A percentile compares a stretch with the other conserved stretches of the same genome.
Evolutionary conservation across 2,888 invertebrate genomes (phyloP).

Genomic region (Gnatocerus cornutus): DNA sequence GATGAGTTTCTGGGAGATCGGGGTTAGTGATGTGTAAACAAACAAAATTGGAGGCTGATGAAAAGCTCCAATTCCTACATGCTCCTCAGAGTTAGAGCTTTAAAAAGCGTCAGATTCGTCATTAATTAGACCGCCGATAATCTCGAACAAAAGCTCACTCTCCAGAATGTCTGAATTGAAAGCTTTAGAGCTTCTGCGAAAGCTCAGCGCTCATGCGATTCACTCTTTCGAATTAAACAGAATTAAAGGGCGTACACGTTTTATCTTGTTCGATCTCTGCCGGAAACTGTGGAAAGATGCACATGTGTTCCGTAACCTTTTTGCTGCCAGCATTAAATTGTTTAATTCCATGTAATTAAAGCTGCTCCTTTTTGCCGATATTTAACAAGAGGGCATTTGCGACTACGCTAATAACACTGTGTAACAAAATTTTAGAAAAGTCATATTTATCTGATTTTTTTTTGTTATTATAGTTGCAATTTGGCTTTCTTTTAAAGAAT

Average conservation of each 20-base stretch:
- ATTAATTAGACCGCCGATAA: slow-evolving; percentile 51
- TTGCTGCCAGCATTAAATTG: background rate
- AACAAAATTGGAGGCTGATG: slow-evolving; percentile 29
- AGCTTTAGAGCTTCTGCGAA: slow-evolving; percentile 58
- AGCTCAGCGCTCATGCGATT: slow-evolving; percentile 54
- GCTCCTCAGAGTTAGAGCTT: slow-evolving; percentile 40
- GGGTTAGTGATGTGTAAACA: slow-evolving; percentile 30
- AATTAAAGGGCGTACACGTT: slow-evolving; percentile 57
- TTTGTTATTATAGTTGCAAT: no score
- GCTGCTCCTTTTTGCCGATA: background rate
- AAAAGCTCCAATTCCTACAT: slow-evolving; percentile 53
- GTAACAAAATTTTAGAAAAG: no score
- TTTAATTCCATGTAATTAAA: slow-evolving; percentile 17
- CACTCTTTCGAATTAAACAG: slow-evolving; percentile 60
- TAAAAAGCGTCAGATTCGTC: slow-evolving; percentile 53
- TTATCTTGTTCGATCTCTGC: slow-evolving; percentile 52
- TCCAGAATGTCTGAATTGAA: slow-evolving; percentile 58
- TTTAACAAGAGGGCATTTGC: no score
- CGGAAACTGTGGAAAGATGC: slow-evolving; percentile 24
- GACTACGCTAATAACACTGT: no score
- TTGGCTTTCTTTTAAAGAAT: no score
- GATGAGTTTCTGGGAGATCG: slow-evolving; percentile 3
- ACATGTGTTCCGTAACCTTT: slow-evolving; percentile 20
- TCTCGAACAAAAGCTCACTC: slow-evolving; percentile 46
- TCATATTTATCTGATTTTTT: no score